Evolutionary conservation across 2,797 vertebrate genomes (phyloP).

Genomic region (Bradypodion pumilum): DNA sequence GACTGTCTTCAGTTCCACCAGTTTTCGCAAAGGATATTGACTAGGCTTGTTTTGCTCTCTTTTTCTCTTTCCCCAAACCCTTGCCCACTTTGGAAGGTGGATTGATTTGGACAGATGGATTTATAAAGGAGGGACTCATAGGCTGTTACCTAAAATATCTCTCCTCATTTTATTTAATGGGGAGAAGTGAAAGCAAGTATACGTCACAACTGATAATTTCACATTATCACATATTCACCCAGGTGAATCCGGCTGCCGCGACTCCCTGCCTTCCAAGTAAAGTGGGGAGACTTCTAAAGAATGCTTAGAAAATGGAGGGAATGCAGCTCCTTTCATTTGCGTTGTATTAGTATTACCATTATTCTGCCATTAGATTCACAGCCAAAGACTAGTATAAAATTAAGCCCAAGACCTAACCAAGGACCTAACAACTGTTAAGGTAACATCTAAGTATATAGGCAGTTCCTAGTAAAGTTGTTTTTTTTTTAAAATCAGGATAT

Average conservation of each 20-base stretch:
- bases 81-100: slow-evolving; percentile 41
- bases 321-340: neutral
- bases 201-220: neutral
- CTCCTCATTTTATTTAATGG: slow-evolving; percentile 19
- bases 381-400: too few relatives aligned
- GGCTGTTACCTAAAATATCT: slow-evolving; percentile 50
- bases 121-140: slow-evolving; percentile 53
- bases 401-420: too few relatives aligned
- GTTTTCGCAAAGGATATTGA: slow-evolving; percentile 73
- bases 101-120: slow-evolving; percentile 68
- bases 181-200: slow-evolving; percentile 14
- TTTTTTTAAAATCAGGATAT: too few relatives aligned
- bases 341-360: too few relatives aligned
- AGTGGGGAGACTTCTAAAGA: neutral
- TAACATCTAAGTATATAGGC: too few relatives aligned
- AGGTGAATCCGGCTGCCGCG: too few relatives aligned
- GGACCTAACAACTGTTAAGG: too few relatives aligned
- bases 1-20: slow-evolving; percentile 80
- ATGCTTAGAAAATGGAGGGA: neutral
- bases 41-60: slow-evolving; percentile 69
- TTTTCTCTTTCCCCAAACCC: slow-evolving; percentile 46
- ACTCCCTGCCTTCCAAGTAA: neutral
- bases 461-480: too few relatives aligned
- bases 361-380: too few relatives aligned
- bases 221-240: neutral